Percentiles rank a stretch among this genome's conserved stretches.
Conservation (phyloP, 2,113 vertebrate genomes). For the Cavia porcellus region DNA sequence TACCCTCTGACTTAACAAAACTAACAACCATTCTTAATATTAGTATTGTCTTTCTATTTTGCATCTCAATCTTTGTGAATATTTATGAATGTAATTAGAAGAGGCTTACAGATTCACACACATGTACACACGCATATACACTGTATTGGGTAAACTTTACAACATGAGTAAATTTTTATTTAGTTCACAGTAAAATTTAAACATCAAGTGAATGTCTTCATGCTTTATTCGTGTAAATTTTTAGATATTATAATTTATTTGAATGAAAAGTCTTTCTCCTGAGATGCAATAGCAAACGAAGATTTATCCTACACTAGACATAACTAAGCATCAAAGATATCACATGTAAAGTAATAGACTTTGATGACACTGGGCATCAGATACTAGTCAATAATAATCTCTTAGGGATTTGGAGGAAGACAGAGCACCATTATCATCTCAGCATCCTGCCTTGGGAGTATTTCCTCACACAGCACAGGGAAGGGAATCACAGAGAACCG, state of each 20-base stretch:
- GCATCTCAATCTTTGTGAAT: not conserved
- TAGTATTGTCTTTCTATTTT: not conserved
- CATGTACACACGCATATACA: too few relatives aligned
- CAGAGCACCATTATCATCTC: accelerated
- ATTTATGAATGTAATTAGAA: not conserved
- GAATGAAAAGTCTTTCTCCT: not conserved
- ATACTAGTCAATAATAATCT: not conserved
- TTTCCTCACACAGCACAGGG: not conserved
- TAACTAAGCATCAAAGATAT: not conserved
- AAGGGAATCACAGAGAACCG: not conserved
- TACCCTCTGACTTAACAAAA: not conserved
- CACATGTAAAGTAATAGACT: not conserved
- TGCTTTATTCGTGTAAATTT: not conserved
- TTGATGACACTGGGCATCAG: not conserved
- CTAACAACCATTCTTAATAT: not conserved
- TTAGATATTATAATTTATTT: not conserved
- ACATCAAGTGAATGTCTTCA: not conserved
- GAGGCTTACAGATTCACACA: not conserved
- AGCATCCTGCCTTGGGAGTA: not conserved
- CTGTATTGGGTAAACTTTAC: not conserved
- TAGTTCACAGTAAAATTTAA: not conserved
- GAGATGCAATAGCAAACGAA: not conserved
- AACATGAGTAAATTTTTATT: not conserved
- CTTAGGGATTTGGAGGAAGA: not conserved
- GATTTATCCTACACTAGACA: not conserved